phyloP scores from a whole-genome alignment of 2,888 invertebrate species.

The Augochlorella aurata region DNA sequence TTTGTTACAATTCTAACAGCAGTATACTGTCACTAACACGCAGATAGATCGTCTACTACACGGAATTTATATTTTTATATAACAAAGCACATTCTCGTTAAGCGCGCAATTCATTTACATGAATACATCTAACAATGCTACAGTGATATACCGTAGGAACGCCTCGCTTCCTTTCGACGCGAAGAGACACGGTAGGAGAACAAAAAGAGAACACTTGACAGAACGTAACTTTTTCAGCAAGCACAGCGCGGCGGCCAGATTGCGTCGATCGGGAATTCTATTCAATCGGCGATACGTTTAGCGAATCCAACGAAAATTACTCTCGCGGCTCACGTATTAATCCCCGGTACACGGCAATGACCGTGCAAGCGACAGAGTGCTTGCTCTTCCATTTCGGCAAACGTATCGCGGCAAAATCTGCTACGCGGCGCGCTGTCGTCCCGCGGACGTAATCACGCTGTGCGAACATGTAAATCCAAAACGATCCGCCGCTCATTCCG shows the following conservation, averaged over 20 bases:
- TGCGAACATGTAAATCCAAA: constrained; percentile 58
- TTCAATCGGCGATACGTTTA: constrained; percentile 39
- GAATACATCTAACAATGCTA: no score
- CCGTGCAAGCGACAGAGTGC: constrained; percentile 44
- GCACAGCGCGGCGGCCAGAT: neutral
- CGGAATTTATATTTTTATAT: no score
- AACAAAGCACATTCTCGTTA: no score
- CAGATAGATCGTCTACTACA: no score
- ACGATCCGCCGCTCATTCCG: constrained; percentile 41
- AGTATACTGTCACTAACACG: no score
- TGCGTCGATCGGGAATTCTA: constrained; percentile 16
- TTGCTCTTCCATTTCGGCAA: constrained; percentile 65
- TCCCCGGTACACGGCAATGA: constrained; percentile 43
- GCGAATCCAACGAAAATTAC: constrained; percentile 58
- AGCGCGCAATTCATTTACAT: no score
- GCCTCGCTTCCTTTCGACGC: neutral
- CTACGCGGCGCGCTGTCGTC: constrained; percentile 43
- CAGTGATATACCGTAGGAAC: neutral
- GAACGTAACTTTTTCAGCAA: neutral
- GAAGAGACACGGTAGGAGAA: neutral
- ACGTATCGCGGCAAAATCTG: constrained; percentile 59
- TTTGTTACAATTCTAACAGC: no score
- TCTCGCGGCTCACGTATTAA: constrained; percentile 55
- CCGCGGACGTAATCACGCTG: constrained; percentile 55
- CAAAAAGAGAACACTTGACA: neutral